phyloP scores from a whole-genome alignment of 2,888 invertebrate genomes.

The Drosophila neonasuta region DNA sequence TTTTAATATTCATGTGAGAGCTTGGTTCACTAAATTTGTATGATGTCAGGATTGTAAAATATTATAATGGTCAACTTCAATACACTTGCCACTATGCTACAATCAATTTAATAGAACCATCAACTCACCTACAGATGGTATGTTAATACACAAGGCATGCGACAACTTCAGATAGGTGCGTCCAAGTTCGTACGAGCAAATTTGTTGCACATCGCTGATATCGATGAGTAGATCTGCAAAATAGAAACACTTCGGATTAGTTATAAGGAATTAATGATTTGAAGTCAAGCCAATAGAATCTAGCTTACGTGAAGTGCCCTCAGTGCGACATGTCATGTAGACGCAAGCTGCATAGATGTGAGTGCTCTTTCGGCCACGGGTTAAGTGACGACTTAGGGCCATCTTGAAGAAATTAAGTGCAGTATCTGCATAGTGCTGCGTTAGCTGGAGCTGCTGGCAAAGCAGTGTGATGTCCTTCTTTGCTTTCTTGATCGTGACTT shows the following conservation, averaged over 20 bases:
- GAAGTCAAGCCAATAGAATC: not conserved
- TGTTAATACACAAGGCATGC: slow-evolving; percentile 93
- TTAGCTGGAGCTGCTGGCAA: slow-evolving; percentile 93
- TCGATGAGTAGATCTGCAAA: slow-evolving; percentile 95
- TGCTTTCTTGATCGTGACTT: slow-evolving; percentile 94
- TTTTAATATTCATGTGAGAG: no score
- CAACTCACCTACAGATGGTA: slow-evolving; percentile 92
- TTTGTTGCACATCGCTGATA: slow-evolving; percentile 98
- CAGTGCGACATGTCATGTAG: slow-evolving; percentile 97
- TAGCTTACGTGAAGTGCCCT: slow-evolving; percentile 94
- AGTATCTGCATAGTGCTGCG: slow-evolving; percentile 95
- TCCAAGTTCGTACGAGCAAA: slow-evolving; percentile 97
- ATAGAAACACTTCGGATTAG: not conserved
- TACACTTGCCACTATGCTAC: not conserved
- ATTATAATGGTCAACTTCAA: not conserved
- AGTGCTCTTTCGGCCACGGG: slow-evolving; percentile 93
- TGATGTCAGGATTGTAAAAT: not conserved
- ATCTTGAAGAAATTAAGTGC: slow-evolving; percentile 97
- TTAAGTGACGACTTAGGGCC: slow-evolving; percentile 91
- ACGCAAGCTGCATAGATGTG: slow-evolving; percentile 98
- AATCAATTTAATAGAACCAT: not conserved
- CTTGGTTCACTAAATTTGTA: not conserved
- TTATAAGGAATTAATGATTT: slow-evolving; percentile 4
- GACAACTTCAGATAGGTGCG: slow-evolving; percentile 95
- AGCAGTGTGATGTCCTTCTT: slow-evolving; percentile 92